These are phyloP conservation scores for Phodopus roborovskii DNA, from an alignment of 2,113 vertebrate species.

Conservation along the genomic window DNA sequence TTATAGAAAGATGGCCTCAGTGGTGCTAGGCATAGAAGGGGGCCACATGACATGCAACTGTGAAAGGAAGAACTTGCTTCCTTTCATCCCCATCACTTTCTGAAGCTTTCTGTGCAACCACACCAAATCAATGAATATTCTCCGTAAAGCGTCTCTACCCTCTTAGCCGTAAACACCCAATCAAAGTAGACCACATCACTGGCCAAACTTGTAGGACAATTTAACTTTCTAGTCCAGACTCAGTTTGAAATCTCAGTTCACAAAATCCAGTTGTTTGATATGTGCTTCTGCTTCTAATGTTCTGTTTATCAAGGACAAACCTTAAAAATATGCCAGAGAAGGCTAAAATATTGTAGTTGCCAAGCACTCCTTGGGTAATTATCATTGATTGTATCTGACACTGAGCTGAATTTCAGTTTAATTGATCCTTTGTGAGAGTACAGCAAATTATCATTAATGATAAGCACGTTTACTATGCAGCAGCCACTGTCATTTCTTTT, in stretches of 20 bases:
- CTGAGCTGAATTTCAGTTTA: background rate
- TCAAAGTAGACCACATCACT: background rate
- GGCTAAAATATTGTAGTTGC: background rate
- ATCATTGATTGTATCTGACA: background rate
- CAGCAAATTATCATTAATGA: background rate
- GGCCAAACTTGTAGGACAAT: background rate
- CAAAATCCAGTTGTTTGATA: conserved; percentile 14
- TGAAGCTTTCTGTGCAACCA: conserved; percentile 41
- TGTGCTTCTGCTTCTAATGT: background rate
- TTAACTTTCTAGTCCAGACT: conserved; percentile 1
- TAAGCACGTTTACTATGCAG: no score
- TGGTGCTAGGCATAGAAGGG: conserved; percentile 93
- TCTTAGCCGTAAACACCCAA: conserved; percentile 62
- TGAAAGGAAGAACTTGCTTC: no score
- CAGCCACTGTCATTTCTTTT: background rate
- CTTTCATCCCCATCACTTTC: conserved; percentile 78
- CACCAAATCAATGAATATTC: conserved; percentile 55
- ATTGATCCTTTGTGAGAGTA: background rate
- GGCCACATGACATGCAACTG: conserved; percentile 85
- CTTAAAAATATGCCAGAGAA: background rate
- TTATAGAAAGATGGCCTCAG: conserved; percentile 88
- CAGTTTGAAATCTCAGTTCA: conserved; percentile 1
- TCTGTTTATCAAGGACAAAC: background rate
- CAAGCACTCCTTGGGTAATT: background rate
- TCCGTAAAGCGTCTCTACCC: conserved; percentile 55